Evolutionary conservation across 2,797 vertebrate species (phyloP).

Genomic region (Lepidocolaptes lacrymiger): DNA sequence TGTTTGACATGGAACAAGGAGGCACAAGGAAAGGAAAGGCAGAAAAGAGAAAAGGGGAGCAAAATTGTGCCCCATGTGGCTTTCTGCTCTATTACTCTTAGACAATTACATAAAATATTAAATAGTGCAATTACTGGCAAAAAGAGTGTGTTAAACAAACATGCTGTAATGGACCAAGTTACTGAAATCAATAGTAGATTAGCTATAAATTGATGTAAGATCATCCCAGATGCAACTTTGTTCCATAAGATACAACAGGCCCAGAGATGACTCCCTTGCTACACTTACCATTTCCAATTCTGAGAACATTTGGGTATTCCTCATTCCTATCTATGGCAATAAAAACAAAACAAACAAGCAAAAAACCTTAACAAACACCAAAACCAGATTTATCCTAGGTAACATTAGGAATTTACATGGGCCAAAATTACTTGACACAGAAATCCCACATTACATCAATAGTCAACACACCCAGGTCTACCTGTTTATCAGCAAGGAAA

Average conservation of each 20-base stretch:
- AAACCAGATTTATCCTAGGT: not conserved
- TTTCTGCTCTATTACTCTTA: not conserved
- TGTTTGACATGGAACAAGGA: conserved; percentile 17
- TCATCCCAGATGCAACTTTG: not conserved
- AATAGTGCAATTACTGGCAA: not conserved
- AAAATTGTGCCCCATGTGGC: not conserved
- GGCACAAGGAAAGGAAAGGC: not conserved
- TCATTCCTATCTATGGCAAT: not conserved
- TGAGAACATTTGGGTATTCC: not conserved
- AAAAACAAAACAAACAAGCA: not conserved
- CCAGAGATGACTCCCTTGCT: not conserved
- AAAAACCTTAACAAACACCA: not conserved
- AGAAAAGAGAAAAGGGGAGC: not conserved
- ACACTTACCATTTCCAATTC: not conserved
- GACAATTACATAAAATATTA: conserved; percentile 27
- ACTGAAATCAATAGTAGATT: not conserved
- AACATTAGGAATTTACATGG: not conserved
- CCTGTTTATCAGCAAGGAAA: not conserved
- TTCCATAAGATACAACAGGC: not conserved
- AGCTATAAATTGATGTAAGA: not conserved
- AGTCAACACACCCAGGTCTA: not conserved
- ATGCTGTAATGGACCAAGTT: not conserved
- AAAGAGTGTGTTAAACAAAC: not conserved
- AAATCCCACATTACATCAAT: not conserved
- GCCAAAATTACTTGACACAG: not conserved